Evolutionary conservation across 2,113 vertebrate species (phyloP), one percentile per base, ranked within the genome.

Genomic region (Pao palembangensis): DNA sequence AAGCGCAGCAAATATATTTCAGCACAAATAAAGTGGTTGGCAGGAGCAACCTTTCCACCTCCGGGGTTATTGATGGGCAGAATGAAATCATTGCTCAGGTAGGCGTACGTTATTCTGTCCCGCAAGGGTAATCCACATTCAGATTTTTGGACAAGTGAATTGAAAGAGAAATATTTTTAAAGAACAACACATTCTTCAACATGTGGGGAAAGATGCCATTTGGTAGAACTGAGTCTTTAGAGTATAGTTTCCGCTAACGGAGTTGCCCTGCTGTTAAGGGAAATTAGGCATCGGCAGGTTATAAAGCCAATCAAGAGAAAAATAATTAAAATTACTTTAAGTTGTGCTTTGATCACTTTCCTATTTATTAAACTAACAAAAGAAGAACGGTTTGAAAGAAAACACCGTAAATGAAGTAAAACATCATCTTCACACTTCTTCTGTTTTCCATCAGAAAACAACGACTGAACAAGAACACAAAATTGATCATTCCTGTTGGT

Each of bases 161-260:
- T 38, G 2, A 38, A 38, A 38, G 34, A 38, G 34, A 38, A 8
- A 38, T 38, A 38, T 38, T 38, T 38, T 28, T 28, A 28, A 28
- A 28, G 25, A 28, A 28, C 8, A 38, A 38, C 34, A 38, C 34
- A 38, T 44, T 17, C 7, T 4, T 44, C 42, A 43, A 14, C 43
- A 17, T 44, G 14, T 44, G 71, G 73, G 42, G 54, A 23, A 17
- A 38, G 48, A 54, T 23, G 17, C 59, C 54, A 6, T 16, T 25
- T 64, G 51, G 10, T 51, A 7, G 21, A 20, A 59, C 54, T 60
- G 23, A 43, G 31, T 12, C 38, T 2, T 56, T 23, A 55, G 28
- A 61, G 58, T 68, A 43, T 21, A 58, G 20, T 66, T 44, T 67
- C 25, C 19, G 61, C 48, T 58, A 58, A 51, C 21, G 55, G 31